phyloP scores from a whole-genome alignment of 2,797 vertebrate genomes.

The Chelon labrosus region DNA sequence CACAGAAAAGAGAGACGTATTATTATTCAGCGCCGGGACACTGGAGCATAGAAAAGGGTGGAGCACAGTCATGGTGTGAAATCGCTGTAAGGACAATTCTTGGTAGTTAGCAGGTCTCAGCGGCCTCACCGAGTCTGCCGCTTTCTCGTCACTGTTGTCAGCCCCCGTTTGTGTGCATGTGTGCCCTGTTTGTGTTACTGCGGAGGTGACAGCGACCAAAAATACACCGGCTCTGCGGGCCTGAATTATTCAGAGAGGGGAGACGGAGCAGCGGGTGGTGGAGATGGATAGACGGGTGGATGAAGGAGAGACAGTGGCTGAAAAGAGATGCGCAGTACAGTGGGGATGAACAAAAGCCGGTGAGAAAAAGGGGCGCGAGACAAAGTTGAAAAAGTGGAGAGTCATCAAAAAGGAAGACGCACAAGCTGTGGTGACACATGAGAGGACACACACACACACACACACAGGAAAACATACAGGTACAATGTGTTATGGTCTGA shows the following conservation, averaged over 20 bases:
- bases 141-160: constrained; percentile 11
- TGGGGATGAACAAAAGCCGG: constrained; percentile 34
- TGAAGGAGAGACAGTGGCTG: constrained; percentile 25
- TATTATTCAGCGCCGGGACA: constrained; percentile 41
- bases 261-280: constrained; percentile 25
- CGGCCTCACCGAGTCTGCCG: constrained; percentile 2
- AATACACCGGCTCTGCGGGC: constrained; percentile 57
- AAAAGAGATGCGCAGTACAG: constrained; percentile 14
- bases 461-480: constrained; percentile 3
- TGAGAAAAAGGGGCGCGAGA: constrained; percentile 15
- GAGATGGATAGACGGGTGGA: neutral
- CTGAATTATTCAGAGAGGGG: constrained; percentile 69
- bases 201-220: constrained; percentile 69
- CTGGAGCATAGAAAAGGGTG: constrained; percentile 11
- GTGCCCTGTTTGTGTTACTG: constrained; percentile 52
- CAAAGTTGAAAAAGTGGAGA: constrained; percentile 41
- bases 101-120: constrained; percentile 36
- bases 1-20: constrained; percentile 28
- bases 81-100: constrained; percentile 38
- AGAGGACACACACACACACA: neutral
- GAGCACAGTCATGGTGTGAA: constrained; percentile 36
- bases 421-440: constrained; percentile 5
- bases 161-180: neutral
- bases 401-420: constrained; percentile 35
- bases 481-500: neutral